Evolutionary conservation across 2,888 invertebrate species (phyloP).

Genomic region (Ellobium chinense): DNA sequence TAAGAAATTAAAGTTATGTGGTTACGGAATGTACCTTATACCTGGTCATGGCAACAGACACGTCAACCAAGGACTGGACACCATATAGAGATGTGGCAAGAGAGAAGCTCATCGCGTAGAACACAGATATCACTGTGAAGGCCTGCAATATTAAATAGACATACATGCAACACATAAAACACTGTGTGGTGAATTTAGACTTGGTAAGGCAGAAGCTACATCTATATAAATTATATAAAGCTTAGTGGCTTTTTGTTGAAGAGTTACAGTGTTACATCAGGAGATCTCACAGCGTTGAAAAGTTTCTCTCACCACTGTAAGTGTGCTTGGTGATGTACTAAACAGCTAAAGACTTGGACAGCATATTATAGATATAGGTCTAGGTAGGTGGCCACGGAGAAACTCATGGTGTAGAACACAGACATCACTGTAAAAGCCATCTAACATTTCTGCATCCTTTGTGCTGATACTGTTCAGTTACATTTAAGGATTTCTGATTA

Average conservation of each 20-base stretch:
- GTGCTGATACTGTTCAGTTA: too few species aligned
- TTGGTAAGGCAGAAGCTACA: too few species aligned
- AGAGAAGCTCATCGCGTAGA: constrained; percentile 69
- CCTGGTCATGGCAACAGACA: constrained; percentile 62
- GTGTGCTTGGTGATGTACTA: too few species aligned
- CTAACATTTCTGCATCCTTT: too few species aligned
- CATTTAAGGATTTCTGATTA: too few species aligned
- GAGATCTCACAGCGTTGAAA: too few species aligned
- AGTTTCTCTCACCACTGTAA: too few species aligned
- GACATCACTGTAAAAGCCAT: constrained; percentile 73
- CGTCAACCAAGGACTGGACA: constrained; percentile 68
- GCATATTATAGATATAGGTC: too few species aligned
- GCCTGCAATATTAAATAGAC: constrained; percentile 56
- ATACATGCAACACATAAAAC: neutral
- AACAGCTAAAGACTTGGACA: too few species aligned
- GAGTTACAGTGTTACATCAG: too few species aligned
- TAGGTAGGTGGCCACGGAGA: constrained; percentile 66
- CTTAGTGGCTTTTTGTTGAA: too few species aligned
- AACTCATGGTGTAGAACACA: constrained; percentile 69
- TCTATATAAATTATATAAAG: too few species aligned
- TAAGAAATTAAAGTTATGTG: neutral
- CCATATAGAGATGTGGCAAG: constrained; percentile 67
- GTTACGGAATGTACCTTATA: constrained; percentile 62
- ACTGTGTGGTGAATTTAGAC: neutral
- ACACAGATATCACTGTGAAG: constrained; percentile 68